phyloP scores from a whole-genome alignment of 2,888 invertebrate genomes.

The Dasypogon diadema region DNA sequence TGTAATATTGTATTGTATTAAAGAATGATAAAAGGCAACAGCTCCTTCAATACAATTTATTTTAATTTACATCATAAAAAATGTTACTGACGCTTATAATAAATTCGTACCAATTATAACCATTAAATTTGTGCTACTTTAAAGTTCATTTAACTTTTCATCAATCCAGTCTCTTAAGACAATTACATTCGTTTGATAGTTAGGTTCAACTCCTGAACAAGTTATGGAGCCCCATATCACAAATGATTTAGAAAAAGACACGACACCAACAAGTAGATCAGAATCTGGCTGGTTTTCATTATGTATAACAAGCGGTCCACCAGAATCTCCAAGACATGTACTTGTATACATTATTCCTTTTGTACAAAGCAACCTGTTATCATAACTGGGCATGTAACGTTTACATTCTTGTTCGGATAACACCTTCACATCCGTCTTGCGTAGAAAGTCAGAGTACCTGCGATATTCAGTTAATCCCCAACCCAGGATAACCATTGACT shows the following conservation, averaged over 20 bases:
- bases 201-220: neutral
- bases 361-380: neutral
- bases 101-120: constrained; percentile 45
- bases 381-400: neutral
- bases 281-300: neutral
- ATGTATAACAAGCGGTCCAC: constrained; percentile 9
- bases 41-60: too few species aligned
- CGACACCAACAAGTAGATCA: constrained; percentile 1
- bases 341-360: neutral
- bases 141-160: neutral
- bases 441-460: neutral
- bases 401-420: neutral
- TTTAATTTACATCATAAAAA: too few species aligned
- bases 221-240: too few species aligned
- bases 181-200: neutral
- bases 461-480: neutral
- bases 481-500: neutral
- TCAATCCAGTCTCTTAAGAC: constrained; percentile 18
- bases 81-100: too few species aligned
- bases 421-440: neutral
- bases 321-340: constrained; percentile 1
- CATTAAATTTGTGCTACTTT: constrained; percentile 41
- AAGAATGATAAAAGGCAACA: too few species aligned
- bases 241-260: neutral
- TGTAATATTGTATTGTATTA: too few species aligned